Base-by-base conservation (phyloP, 2,888 invertebrate genomes). In the Lithophane socia region DNA sequence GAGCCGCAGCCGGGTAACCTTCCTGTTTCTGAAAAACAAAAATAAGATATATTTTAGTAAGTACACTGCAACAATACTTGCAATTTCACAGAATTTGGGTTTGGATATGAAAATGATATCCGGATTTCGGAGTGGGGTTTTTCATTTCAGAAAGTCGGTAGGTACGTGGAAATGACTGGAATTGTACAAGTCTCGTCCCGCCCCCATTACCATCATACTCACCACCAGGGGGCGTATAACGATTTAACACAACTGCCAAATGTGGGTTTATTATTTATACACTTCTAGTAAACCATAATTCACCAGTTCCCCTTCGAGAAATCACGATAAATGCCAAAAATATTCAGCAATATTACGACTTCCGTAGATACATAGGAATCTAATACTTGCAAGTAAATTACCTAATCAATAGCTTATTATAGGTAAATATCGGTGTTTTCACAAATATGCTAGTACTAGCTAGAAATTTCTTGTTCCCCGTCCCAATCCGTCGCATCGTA, bases 1-100 rank as follows among this genome's bases (percentile, higher is more conserved):
- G 96, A 37, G 87, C 93, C n/a, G 95, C 96, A 63, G 96, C 96
- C 1, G 97, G 97, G 91, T 97, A 97, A 49, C 97, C 97, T 93
- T 97, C 97, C 94, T 97, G 97, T 94, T 97, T 97, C 97, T 97
- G 94, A 44, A 94, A 95, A 71, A 79, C 18, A 29, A 71, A 79
- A 54, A 47, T 13, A 63, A 18, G 2, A 21, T 54, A 37, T 37
- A 3, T 21, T 29, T 64, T 54, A 44, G 44, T n/a, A 18, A 47
- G 18, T 47, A 44, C 16, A 13, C 13, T 42, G 29, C 21, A 60
- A 47, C 5, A 21, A 52, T 7, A 16, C 21, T 42, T 65, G 18
- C 29, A 21, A 29, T 29, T 52, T 42, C 44, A 44, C 7, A 44
- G 29, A n/a, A 18, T 37, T 29, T 63, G 21, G 54, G 29, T 5